These are phyloP conservation scores for Caenorhabditis becei DNA, from an alignment of 2,888 invertebrate species.

Conservation along the genomic window DNA sequence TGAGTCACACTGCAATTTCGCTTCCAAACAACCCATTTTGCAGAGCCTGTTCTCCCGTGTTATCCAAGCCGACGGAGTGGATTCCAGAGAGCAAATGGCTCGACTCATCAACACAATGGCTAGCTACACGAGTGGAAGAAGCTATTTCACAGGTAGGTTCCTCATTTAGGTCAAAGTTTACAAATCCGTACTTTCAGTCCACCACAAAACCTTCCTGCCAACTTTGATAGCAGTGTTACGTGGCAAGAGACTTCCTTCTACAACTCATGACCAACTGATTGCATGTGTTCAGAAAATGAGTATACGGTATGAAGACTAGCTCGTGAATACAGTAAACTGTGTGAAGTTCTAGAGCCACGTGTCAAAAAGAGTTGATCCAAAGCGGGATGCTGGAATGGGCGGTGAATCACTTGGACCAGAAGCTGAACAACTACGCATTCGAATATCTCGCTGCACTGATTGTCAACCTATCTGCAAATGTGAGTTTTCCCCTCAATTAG, in stretches of 20 bases:
- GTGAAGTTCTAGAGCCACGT: conserved; percentile 35
- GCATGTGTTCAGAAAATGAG: conserved; percentile 68
- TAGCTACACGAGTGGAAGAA: conserved; percentile 61
- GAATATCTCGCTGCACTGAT: conserved; percentile 67
- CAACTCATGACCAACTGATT: conserved; percentile 68
- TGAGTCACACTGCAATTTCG: no score
- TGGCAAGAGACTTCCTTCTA: conserved; percentile 64
- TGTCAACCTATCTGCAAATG: conserved; percentile 66
- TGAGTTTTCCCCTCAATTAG: conserved; percentile 11
- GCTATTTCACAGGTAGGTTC: conserved; percentile 64
- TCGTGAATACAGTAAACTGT: no score
- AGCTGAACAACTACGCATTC: conserved; percentile 66
- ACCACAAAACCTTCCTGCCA: conserved; percentile 64
- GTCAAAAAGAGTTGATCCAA: conserved; percentile 64
- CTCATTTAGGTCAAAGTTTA: no score
- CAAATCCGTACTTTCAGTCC: conserved; percentile 39
- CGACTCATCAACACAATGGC: conserved; percentile 69
- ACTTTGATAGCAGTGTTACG: conserved; percentile 62
- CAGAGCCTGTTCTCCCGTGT: conserved; percentile 65
- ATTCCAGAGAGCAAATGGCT: conserved; percentile 68
- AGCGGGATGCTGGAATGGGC: conserved; percentile 70
- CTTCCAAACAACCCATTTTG: no score
- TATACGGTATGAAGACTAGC: conserved; percentile 42
- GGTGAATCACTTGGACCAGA: conserved; percentile 64
- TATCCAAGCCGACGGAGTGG: conserved; percentile 69